A percentile compares a stretch with the other conserved stretches of the same genome.
Conservation (phyloP, 2,113 vertebrate genomes). For the Eretmochelys imbricata region DNA sequence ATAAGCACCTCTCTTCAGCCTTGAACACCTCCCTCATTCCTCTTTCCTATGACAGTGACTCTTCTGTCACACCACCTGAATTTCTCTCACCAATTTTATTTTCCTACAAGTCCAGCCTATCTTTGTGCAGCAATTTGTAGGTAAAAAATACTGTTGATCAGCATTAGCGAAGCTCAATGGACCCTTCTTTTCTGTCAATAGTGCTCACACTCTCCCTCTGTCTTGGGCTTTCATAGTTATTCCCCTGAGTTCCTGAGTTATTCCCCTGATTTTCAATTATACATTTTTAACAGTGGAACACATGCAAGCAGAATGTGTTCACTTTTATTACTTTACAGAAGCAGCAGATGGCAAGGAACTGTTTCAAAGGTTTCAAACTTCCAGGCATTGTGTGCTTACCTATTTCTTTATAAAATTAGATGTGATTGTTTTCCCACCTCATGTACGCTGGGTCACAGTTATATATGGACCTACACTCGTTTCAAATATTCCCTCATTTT, state of each 20-base stretch:
- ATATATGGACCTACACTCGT: not conserved
- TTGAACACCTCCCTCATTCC: not conserved
- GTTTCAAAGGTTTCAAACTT: not conserved
- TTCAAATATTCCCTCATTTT: not conserved
- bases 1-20: not conserved
- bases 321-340: not conserved
- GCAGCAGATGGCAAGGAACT: not conserved
- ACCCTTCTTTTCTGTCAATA: not conserved
- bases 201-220: not conserved
- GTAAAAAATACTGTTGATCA: not conserved
- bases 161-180: not conserved
- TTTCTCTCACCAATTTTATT: not conserved
- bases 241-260: not conserved
- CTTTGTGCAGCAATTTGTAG: not conserved
- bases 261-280: not conserved
- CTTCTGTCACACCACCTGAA: not conserved
- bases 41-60: not conserved
- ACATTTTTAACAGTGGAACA: not conserved
- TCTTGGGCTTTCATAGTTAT: not conserved
- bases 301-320: not conserved
- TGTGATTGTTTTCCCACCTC: not conserved
- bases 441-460: not conserved
- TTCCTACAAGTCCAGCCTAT: not conserved
- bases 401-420: not conserved
- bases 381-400: not conserved